Conservation (phyloP, 2,797 vertebrate species). For the Xyrichtys novacula region DNA sequence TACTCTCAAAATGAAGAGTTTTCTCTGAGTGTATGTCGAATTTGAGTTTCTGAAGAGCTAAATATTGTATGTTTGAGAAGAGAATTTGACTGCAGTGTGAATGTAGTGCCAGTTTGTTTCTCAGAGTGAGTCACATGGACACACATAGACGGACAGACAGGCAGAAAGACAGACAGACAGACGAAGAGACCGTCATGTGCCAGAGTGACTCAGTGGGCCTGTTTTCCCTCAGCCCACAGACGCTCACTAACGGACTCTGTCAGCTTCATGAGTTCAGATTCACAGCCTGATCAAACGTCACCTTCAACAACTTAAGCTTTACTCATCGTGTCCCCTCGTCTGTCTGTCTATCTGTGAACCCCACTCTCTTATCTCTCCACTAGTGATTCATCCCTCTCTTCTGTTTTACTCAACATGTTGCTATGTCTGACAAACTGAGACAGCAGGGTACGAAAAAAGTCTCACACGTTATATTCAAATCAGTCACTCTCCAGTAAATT, state of each 20-base stretch:
- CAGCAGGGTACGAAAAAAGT: background rate
- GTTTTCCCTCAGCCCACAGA: conserved; percentile 61
- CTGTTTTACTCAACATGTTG: conserved; percentile 33
- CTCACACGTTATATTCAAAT: background rate
- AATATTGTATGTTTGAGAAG: conserved; percentile 14
- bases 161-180: conserved; percentile 37
- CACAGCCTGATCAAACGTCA: conserved; percentile 8
- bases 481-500: background rate
- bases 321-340: conserved; percentile 12
- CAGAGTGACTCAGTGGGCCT: conserved; percentile 71
- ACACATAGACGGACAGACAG: conserved; percentile 41
- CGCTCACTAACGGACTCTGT: conserved; percentile 32
- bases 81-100: conserved; percentile 31
- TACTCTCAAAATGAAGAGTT: background rate
- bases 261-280: conserved; percentile 50
- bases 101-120: conserved; percentile 43
- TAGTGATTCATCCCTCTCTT: conserved; percentile 42
- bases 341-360: background rate
- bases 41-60: conserved; percentile 6
- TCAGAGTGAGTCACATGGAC: conserved; percentile 54
- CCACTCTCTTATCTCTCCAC: conserved; percentile 1
- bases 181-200: conserved; percentile 48
- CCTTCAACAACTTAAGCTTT: conserved; percentile 20
- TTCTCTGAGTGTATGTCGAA: background rate
- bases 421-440: conserved; percentile 32